Percentiles rank a stretch among this genome's conserved stretches.
These are phyloP conservation scores for Mesitornis unicolor DNA, from an alignment of 2,113 vertebrate species.

Conservation along the genomic window DNA sequence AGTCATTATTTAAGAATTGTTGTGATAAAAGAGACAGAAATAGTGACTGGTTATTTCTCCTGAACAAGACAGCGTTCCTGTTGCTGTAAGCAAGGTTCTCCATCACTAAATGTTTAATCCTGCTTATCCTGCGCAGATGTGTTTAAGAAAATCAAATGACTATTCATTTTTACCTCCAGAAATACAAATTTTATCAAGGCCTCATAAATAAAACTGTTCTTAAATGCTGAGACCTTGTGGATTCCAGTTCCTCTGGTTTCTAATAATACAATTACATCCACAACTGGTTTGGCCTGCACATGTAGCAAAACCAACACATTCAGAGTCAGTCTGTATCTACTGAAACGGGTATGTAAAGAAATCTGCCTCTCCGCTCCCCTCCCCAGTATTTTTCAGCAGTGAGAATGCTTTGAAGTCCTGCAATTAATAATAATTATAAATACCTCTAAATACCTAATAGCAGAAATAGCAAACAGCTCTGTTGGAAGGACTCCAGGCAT, in stretches of 20 bases:
- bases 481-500: fast-evolving
- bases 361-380: background rate
- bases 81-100: background rate
- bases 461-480: background rate
- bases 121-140: background rate
- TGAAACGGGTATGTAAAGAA: background rate
- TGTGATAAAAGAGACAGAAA: background rate
- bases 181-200: background rate
- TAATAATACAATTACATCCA: background rate
- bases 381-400: background rate
- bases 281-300: background rate
- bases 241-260: background rate
- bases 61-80: background rate
- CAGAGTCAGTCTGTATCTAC: background rate
- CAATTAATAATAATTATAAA: too few species aligned
- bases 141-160: background rate
- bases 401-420: background rate
- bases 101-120: background rate
- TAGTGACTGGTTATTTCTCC: background rate
- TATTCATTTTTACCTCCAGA: background rate
- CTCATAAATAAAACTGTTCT: background rate
- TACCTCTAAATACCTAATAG: background rate
- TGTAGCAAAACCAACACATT: background rate
- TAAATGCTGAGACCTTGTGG: background rate
- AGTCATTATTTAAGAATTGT: background rate